Evolutionary conservation across 2,113 vertebrate genomes (phyloP).

Genomic region (Thinocorus orbignyianus): DNA sequence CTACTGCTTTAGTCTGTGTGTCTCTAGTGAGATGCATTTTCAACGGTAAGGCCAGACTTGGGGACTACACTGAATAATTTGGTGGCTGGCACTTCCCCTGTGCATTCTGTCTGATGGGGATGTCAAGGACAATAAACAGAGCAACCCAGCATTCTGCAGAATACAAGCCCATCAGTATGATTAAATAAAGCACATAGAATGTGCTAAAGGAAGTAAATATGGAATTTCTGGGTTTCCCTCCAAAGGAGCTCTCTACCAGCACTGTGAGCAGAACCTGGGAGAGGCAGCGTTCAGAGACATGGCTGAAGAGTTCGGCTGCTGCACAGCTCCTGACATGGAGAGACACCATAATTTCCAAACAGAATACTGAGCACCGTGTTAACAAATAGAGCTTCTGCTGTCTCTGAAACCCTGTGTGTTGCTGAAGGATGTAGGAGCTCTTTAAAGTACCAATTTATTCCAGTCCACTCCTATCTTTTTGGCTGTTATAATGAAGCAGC

Average conservation of each 20-base stretch:
- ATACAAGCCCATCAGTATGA: not conserved
- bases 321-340: not conserved
- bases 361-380: not conserved
- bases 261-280: not conserved
- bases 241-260: not conserved
- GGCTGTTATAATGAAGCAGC: not conserved
- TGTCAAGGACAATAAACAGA: not conserved
- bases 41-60: not conserved
- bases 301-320: not conserved
- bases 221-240: not conserved
- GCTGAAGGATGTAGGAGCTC: not conserved
- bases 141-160: not conserved
- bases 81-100: not conserved
- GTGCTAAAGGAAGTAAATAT: not conserved
- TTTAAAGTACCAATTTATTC: not conserved
- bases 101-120: not conserved
- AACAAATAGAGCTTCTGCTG: not conserved
- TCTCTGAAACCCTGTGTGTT: not conserved
- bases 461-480: not conserved
- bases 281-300: not conserved
- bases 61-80: not conserved
- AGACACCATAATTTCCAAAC: not conserved
- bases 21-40: not conserved
- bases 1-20: not conserved
- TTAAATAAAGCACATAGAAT: not conserved